Evolutionary conservation across 2,888 invertebrate species (phyloP), one percentile per base, ranked within the genome.

Genomic region (Agriopis leucophaearia): DNA sequence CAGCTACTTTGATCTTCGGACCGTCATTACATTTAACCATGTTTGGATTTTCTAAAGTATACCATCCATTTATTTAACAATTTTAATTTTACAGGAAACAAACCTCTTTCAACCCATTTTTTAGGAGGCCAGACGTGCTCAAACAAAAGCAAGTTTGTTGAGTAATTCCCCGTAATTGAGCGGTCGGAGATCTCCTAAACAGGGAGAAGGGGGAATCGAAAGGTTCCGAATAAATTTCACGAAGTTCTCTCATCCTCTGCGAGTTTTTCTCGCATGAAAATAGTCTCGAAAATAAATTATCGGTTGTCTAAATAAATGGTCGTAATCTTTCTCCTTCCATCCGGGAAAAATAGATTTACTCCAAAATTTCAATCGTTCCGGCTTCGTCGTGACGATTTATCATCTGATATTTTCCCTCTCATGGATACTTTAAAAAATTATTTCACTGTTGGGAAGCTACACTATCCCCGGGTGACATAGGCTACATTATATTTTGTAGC

Each of bases 161-260:
- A 70, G 71, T 69, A 74, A 73, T 72, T 70, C 66, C 62, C 66
- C 51, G 66, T 63, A 66, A 74, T 69, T 61, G 65, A 70, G 70
- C 52, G 70, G 67, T 74, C 62, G 62, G 47, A 40, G 65, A 59
- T 64, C 60, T 45, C 48, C 40, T 56, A 62, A 62, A 60, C 36
- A 56, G 52, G 60, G 47, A 51, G 55, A 15, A n/a, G 13, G 63
- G 54, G 44, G n/a, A 62, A 59, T 58, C 64, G 44, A 54, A 64
- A 69, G 73, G 63, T 64, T 69, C 62, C 50, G 56, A 71, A 74
- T 74, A 73, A 73, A 74, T 73, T 69, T 71, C 71, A 42, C 68
- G n/a, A 63, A 70, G 58, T 67, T 71, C 61, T 18, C 56, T 65
- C 70, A 69, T 70, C 57, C 64, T 57, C 38, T 40, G 64, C 27